These are phyloP conservation scores for Trichoplusia ni DNA, from an alignment of 1,140 invertebrate genomes.

Conservation along the genomic window DNA sequence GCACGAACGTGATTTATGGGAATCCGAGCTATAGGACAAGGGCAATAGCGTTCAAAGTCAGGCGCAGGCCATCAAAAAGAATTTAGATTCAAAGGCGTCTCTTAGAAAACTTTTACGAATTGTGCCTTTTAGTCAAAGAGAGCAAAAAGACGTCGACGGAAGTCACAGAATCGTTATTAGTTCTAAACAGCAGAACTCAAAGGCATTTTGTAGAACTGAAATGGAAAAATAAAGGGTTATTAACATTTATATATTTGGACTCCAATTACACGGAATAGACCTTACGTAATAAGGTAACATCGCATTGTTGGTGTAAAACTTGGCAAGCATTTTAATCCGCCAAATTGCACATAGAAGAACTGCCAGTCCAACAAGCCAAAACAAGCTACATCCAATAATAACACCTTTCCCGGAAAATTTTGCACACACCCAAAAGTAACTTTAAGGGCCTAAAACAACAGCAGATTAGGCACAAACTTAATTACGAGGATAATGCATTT, in stretches of 20 bases:
- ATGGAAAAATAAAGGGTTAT: background rate
- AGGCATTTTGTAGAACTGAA: background rate
- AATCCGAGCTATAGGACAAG: constrained; percentile 7
- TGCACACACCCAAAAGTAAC: constrained; percentile 1
- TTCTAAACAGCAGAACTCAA: constrained; percentile 14
- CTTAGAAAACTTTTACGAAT: constrained; percentile 15
- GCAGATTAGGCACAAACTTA: constrained; percentile 1
- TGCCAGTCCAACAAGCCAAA: background rate
- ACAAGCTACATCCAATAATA: constrained; percentile 2
- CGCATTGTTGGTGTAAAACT: background rate
- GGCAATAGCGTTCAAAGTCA: constrained; percentile 3
- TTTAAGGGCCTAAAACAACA: background rate
- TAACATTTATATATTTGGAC: background rate
- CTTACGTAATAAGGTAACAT: background rate
- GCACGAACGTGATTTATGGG: constrained; percentile 10
- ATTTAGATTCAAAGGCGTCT: constrained; percentile 21
- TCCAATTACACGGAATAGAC: background rate
- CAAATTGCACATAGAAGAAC: background rate
- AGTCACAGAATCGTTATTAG: constrained; percentile 14
- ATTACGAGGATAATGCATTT: constrained; percentile 40
- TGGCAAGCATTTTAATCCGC: background rate
- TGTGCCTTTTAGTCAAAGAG: constrained; percentile 5
- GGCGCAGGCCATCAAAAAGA: background rate
- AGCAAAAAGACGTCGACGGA: background rate
- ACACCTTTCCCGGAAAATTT: background rate